phyloP scores from a whole-genome alignment of 2,888 invertebrate species.

The Ormyrus labotus region DNA sequence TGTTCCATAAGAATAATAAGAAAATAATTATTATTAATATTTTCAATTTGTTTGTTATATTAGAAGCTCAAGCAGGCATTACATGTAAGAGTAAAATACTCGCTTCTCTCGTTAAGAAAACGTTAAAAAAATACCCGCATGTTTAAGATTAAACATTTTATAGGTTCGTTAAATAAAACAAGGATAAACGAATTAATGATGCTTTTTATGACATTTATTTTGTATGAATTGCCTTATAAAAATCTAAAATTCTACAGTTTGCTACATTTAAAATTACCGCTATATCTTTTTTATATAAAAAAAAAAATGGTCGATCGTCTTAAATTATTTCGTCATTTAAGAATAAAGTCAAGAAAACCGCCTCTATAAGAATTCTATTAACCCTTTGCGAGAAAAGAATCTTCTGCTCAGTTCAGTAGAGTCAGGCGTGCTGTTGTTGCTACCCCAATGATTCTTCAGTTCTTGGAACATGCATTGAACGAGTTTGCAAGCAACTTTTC shows the following conservation, averaged over 20 bases:
- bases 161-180: not conserved
- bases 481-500: conserved; percentile 14
- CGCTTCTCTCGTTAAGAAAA: not conserved
- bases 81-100: not conserved
- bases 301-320: not conserved
- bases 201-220: not conserved
- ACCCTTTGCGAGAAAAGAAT: too few relatives aligned
- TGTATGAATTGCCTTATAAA: not conserved
- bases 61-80: not conserved
- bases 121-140: not conserved
- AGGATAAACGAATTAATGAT: not conserved
- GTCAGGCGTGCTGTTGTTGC: too few relatives aligned
- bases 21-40: not conserved
- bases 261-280: not conserved
- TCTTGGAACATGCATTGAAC: conserved; percentile 43
- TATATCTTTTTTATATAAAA: not conserved
- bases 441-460: conserved; percentile 23
- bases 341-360: too few relatives aligned
- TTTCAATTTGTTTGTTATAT: not conserved
- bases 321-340: too few relatives aligned
- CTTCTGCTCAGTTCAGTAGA: too few relatives aligned
- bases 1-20: not conserved
- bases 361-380: too few relatives aligned
- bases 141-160: not conserved
- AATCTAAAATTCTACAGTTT: not conserved